Base-by-base conservation (phyloP, 2,797 vertebrate genomes). In the Fundulus diaphanus region DNA sequence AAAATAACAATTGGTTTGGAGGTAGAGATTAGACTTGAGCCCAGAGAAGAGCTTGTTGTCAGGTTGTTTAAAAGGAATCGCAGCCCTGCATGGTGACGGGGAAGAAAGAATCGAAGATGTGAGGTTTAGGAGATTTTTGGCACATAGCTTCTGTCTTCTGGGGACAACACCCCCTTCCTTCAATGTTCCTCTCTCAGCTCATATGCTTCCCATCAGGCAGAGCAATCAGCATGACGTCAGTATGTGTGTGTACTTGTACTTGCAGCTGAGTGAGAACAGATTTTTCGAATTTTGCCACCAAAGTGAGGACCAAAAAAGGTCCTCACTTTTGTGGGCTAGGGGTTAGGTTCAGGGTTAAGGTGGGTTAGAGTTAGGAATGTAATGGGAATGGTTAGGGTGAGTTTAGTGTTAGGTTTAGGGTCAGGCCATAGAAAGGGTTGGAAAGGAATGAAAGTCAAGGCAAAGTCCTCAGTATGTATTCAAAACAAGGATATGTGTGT, bases 191-290 rank as follows among this genome's bases (percentile, higher is more conserved):
- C 80, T 89, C 89, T 80, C 85, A 74, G 85, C 92, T 94, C 94
- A 94, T 94, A 93, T 96, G 94, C 89, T 96, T 96, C 94, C 91
- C 93, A 93, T 96, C 95, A 94, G 90, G 92, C 88, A 87, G 72
- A 88, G 93, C 85, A 87, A 92, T 92, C 88, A 86, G 85, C 91
- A 94, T 95, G 94, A 94, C 90, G 90, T 95, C 93, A 93, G 88
- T 68, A 65, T 57, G 65, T 72, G 76, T 85, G 77, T 76, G 66
- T 82, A 67, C 31, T 35, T 68, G 46, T 40, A n/a, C n/a, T n/a
- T n/a, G n/a, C n/a, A n/a, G n/a, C n/a, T n/a, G n/a, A n/a, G n/a
- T n/a, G n/a, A n/a, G n/a, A n/a, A n/a, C n/a, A n/a, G n/a, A n/a
- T n/a, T n/a, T n/a, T n/a, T n/a, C n/a, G n/a, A n/a, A n/a, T n/a